Evolutionary conservation across 2,113 vertebrate genomes (phyloP).

Genomic region (Muntiacus reevesi): DNA sequence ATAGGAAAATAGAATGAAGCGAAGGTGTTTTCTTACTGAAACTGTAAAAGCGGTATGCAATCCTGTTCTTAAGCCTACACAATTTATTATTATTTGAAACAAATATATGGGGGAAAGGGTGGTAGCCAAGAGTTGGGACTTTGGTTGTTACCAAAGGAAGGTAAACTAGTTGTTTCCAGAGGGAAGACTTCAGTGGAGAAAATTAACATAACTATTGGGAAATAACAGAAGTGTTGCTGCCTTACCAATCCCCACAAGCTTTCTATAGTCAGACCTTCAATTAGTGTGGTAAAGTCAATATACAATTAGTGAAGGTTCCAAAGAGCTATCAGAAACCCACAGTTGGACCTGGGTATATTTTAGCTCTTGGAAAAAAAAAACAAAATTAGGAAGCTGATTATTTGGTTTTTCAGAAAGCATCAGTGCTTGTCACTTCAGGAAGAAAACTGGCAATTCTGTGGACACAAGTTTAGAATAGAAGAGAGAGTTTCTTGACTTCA

Average conservation of each 20-base stretch:
- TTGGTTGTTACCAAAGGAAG: constrained; percentile 6
- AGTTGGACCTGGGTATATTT: constrained; percentile 44
- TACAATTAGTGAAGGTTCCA: constrained; percentile 15
- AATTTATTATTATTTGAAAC: neutral
- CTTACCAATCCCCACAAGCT: constrained; percentile 20
- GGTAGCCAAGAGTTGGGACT: neutral
- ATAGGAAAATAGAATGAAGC: constrained; percentile 15
- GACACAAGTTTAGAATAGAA: constrained; percentile 21
- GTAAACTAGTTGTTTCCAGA: constrained; percentile 1
- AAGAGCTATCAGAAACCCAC: neutral
- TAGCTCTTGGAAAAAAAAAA: neutral
- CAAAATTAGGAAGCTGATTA: neutral
- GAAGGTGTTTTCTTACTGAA: constrained; percentile 34
- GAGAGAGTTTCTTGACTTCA: constrained; percentile 35
- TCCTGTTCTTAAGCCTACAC: neutral
- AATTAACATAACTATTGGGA: neutral
- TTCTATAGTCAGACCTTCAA: neutral
- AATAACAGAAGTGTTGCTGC: constrained; percentile 25
- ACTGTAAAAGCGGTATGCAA: neutral
- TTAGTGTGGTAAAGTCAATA: neutral
- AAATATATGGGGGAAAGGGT: neutral
- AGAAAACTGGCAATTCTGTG: constrained; percentile 60
- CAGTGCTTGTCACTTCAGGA: constrained; percentile 32
- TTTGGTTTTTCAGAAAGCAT: constrained; percentile 22
- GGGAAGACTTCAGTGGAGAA: constrained; percentile 17